Base-by-base conservation (phyloP, 1,140 invertebrate genomes). In the Pemphigus obesinymphae region DNA sequence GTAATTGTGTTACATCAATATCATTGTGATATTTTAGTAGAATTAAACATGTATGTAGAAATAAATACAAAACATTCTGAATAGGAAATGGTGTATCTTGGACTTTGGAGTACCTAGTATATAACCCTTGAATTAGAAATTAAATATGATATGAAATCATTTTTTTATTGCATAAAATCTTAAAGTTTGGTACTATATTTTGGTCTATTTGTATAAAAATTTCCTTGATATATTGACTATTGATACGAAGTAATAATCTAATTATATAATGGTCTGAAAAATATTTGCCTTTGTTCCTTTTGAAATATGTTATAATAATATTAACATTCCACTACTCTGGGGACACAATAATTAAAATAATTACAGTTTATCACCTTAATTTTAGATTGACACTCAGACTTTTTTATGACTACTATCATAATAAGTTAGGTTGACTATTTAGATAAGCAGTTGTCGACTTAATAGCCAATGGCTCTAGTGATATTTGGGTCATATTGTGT, bases 291-390 rank as follows among this genome's bases (percentile, higher is more conserved):
- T 70, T 70, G 68, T 70, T 70, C n/a, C 37, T 70, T 45, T 26
- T 45, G 6, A 45, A 45, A 70, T 70, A 11, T 15, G 20, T 66
- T 66, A 23, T 40, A 2, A 48, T 45, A 45, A n/a, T 48, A 3
- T 73, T 73, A 50, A 73, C 17, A 73, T 48, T 73, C 70, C 17
- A 2, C 26, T 31, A 31, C 66, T 73, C 8, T 0, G 1, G 7
- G 70, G 26, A 29, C 23, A 31, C 29, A n/a, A 31, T 29, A 73
- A 73, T 73, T 73, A 73, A 50, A 73, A 48, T 73, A 73, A 73
- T 73, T 73, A 73, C 26, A 50, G 43, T 50, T 73, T 73, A 73
- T 73, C 70, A 10, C 17, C 17, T 31, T 70, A 68, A 68, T 43
- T 17, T 66, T 26, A 23, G 37, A 43, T 70, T 70, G 23, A 70